A percentile compares a stretch with the other conserved stretches of the same genome.
Evolutionary conservation across 2,888 invertebrate species (phyloP).

Genomic region (Torymus aiolomorphi): DNA sequence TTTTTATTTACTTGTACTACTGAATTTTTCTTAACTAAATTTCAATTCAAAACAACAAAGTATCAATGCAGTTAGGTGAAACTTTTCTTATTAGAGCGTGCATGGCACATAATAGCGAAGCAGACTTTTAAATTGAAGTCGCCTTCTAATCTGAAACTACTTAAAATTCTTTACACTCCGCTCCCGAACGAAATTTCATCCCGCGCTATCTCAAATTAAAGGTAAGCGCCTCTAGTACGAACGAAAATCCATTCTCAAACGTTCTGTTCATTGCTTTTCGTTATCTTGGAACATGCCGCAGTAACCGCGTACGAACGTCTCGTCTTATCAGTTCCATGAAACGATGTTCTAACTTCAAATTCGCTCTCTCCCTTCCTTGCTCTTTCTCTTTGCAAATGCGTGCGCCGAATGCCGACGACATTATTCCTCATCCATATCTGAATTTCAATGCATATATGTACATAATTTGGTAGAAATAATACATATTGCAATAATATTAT

Average conservation of each 20-base stretch:
- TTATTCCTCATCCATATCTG: not conserved
- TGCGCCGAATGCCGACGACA: slow-evolving; percentile 21
- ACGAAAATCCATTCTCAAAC: slow-evolving; percentile 43
- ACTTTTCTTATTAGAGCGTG: not conserved
- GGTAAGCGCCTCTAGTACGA: slow-evolving; percentile 5
- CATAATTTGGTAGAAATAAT: too few species aligned
- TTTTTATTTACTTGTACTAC: too few species aligned
- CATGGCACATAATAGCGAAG: not conserved
- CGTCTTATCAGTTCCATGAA: slow-evolving; percentile 42
- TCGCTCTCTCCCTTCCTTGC: slow-evolving; percentile 14
- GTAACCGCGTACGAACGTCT: slow-evolving; percentile 32
- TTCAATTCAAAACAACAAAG: too few species aligned
- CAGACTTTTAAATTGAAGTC: not conserved
- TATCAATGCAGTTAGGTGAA: too few species aligned
- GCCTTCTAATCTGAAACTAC: slow-evolving; percentile 25
- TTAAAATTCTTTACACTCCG: slow-evolving; percentile 36
- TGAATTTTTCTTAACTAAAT: too few species aligned
- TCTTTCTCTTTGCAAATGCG: slow-evolving; percentile 20
- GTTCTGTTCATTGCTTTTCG: slow-evolving; percentile 44
- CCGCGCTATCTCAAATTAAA: slow-evolving; percentile 40
- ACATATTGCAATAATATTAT: too few species aligned
- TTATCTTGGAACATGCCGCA: slow-evolving; percentile 26
- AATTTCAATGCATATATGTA: not conserved
- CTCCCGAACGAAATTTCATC: slow-evolving; percentile 32
- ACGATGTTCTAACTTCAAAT: slow-evolving; percentile 47